phyloP scores from a whole-genome alignment of 2,888 invertebrate genomes.

The Drosophila siamana region DNA sequence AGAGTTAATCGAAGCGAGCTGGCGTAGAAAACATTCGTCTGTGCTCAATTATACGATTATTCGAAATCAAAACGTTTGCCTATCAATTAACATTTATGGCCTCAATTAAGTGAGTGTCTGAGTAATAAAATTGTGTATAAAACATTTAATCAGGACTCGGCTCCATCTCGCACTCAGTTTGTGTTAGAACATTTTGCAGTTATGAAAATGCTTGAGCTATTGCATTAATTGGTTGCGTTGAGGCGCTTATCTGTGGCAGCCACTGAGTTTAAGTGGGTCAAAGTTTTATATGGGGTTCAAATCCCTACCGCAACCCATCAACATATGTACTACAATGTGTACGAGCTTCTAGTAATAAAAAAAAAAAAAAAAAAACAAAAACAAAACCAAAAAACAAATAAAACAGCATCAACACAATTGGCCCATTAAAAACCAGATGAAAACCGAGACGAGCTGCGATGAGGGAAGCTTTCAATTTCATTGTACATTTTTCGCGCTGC shows the following conservation, averaged over 20 bases:
- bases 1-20: background rate
- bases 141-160: constrained; percentile 6
- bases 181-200: constrained; percentile 23
- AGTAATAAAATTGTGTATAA: constrained; percentile 19
- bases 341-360: constrained; percentile 21
- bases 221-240: constrained; percentile 43
- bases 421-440: constrained; percentile 32
- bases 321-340: constrained; percentile 25
- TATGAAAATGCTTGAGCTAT: constrained; percentile 14
- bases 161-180: background rate
- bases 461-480: constrained; percentile 31
- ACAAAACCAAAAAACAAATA: background rate
- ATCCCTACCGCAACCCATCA: constrained; percentile 48
- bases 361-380: constrained; percentile 17
- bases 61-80: constrained; percentile 47
- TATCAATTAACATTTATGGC: constrained; percentile 40
- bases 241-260: constrained; percentile 50
- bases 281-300: constrained; percentile 50
- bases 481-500: constrained; percentile 44
- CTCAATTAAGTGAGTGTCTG: constrained; percentile 12
- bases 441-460: constrained; percentile 6
- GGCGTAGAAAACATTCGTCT: too few species aligned
- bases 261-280: constrained; percentile 58
- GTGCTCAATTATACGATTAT: too few species aligned
- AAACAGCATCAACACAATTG: constrained; percentile 1